Conservation (phyloP, 2,797 vertebrate genomes). For the Peromyscus nudipes region DNA sequence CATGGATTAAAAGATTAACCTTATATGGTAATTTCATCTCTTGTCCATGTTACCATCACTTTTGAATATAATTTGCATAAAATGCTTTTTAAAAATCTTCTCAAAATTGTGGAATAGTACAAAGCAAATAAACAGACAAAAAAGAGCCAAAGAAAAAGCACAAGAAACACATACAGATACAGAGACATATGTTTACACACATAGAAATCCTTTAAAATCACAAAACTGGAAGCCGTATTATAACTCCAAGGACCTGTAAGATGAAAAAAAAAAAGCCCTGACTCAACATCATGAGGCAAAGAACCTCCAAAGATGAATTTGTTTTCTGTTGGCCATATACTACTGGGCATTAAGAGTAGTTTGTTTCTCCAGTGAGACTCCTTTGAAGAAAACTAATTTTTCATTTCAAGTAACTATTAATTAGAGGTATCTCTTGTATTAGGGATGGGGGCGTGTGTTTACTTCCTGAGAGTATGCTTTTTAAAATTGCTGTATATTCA, state of each 20-base stretch:
- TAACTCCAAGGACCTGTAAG: not conserved
- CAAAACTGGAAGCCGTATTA: not conserved
- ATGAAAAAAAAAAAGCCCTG: not conserved
- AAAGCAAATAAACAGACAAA: not conserved
- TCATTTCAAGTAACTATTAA: not conserved
- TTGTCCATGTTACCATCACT: not conserved
- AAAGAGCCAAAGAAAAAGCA: not conserved
- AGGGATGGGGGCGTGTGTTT: not conserved
- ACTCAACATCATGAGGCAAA: not conserved
- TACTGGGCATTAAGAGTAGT: not conserved
- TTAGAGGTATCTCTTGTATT: not conserved
- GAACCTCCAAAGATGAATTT: not conserved
- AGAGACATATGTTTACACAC: not conserved
- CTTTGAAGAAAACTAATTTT: not conserved
- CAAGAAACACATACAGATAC: not conserved
- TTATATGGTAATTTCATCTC: not conserved
- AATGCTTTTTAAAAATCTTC: not conserved
- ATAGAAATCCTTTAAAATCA: not conserved
- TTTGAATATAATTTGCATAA: conserved; percentile 59
- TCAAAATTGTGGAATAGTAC: not conserved
- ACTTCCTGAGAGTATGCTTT: not conserved
- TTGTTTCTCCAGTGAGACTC: not conserved
- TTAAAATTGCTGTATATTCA: not conserved
- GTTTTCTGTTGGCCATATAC: not conserved
- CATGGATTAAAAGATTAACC: not conserved